Base-by-base conservation (phyloP, 2,888 invertebrate species). In the Tetragonisca angustula region DNA sequence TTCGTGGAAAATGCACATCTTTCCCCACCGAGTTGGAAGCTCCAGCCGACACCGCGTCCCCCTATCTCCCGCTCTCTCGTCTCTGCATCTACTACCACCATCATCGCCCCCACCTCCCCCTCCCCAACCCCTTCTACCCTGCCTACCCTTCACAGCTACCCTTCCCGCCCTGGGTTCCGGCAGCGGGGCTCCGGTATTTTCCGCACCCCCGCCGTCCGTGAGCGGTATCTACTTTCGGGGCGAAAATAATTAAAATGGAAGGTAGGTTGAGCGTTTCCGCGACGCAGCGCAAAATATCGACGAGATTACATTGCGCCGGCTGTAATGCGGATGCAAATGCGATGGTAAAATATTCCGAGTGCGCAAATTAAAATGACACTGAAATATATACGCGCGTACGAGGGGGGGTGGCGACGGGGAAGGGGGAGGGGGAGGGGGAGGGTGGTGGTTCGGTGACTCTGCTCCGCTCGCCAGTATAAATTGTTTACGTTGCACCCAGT, bases 291-390 rank as follows among this genome's bases (percentile, higher is more conserved):
- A 89, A 94, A 94, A 94, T 93, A 94, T 94, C 93, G 94, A 94
- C 92, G 93, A 93, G 93, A 94, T 93, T 94, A 93, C 93, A 93
- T 92, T 91, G 91, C 92, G 88, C 89, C 82, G 89, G 87, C 88
- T 93, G 92, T 93, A 93, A 94, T 93, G 91, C 92, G 92, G 89
- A 94, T 94, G 93, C 93, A 93, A 94, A 94, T 94, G 92, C 91
- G 91, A 93, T 92, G 93, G 92, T 94, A 93, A 93, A 94, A 94
- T 94, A 94, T 94, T 94, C 94, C 91, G 91, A 91, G 92, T 92
- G 91, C 90, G 93, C 92, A 92, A 94, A 94, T 94, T 94, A 94
- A 93, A 94, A 94, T 94, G 93, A 94, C 93, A 92, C 92, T 91
- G 92, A 94, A 92, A 93, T 93, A 92, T 93, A 93, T 93, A 92